A percentile compares a stretch with the other conserved stretches of the same genome.
phyloP scores from a whole-genome alignment of 2,797 vertebrate genomes.

The Molothrus ater region DNA sequence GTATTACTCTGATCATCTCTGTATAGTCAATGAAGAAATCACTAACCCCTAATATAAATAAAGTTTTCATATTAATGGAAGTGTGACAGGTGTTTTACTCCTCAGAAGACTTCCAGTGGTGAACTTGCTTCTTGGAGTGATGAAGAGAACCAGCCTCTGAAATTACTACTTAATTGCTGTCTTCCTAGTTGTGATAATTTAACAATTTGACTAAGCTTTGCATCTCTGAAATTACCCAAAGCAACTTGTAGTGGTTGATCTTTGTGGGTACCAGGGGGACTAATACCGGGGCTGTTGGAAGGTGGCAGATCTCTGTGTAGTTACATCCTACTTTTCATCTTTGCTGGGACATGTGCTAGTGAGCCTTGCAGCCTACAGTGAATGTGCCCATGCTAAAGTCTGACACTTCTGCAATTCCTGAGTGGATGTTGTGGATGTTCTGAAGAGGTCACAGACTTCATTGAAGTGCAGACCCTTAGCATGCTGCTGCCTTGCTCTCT shows the following conservation, averaged over 20 bases:
- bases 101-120: neutral
- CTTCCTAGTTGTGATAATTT: neutral
- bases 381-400: too few species aligned
- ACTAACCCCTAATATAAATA: neutral
- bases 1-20: neutral
- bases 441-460: neutral
- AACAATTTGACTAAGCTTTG: neutral
- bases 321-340: neutral
- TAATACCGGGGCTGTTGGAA: neutral
- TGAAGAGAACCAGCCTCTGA: neutral
- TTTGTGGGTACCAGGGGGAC: neutral
- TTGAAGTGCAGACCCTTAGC: neutral
- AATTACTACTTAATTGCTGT: neutral
- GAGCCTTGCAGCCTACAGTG: neutral
- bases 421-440: rapidly evolving
- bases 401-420: neutral
- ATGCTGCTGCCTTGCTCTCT: neutral
- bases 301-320: rapidly evolving
- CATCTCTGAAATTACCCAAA: neutral
- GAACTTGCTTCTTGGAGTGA: neutral
- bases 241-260: neutral
- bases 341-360: neutral
- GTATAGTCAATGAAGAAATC: neutral
- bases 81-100: neutral
- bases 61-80: neutral